phyloP scores from a whole-genome alignment of 2,797 vertebrate species.

The Crocidura indochinensis region DNA sequence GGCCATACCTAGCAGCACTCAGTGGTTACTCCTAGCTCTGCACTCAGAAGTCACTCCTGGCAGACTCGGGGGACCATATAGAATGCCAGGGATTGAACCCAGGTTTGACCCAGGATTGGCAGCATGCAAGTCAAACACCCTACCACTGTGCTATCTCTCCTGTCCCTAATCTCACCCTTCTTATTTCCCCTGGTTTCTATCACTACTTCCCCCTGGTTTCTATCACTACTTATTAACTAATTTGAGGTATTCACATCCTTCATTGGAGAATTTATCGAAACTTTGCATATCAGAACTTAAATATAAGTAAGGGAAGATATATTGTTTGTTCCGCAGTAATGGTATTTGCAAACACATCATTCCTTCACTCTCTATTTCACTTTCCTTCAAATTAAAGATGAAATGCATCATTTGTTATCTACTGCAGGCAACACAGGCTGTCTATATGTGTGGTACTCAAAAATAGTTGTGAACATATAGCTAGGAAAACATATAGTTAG shows the following conservation, averaged over 20 bases:
- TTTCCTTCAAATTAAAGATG: constrained; percentile 42
- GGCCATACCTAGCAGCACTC: no score
- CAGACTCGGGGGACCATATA: no score
- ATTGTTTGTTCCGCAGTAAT: constrained; percentile 21
- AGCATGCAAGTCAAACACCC: no score
- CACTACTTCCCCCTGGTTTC: no score
- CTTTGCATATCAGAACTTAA: constrained; percentile 21
- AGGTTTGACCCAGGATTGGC: no score
- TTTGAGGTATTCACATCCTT: constrained; percentile 17
- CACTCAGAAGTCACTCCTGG: no score
- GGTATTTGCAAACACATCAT: background rate
- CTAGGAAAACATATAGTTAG: background rate
- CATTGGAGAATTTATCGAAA: background rate
- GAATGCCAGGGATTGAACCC: no score
- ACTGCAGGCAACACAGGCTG: background rate
- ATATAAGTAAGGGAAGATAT: constrained; percentile 13
- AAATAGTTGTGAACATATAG: background rate
- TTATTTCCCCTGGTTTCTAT: no score
- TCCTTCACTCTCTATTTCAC: constrained; percentile 5
- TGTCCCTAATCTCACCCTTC: no score
- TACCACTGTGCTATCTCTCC: no score
- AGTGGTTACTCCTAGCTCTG: no score
- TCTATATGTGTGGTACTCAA: background rate
- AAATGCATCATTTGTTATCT: background rate
- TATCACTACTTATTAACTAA: background rate